Conservation (phyloP, 1,140 invertebrate species). For the Halyomorpha halys region DNA sequence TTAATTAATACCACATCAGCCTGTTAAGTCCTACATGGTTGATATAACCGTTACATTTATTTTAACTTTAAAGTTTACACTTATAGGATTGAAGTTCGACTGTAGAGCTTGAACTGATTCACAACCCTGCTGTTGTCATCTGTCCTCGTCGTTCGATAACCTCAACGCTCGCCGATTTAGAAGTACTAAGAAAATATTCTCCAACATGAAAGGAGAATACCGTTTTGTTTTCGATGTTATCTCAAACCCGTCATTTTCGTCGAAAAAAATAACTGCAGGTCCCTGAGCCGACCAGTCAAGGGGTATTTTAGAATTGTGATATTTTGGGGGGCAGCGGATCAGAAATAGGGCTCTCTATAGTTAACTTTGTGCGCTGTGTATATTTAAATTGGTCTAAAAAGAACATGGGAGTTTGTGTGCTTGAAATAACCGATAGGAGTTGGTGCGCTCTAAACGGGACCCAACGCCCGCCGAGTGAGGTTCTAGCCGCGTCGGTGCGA, state of each 20-base stretch:
- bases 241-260: neutral
- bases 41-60: too few species aligned
- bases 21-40: too few species aligned
- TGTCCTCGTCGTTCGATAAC: too few species aligned
- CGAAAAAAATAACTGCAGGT: constrained; percentile 4
- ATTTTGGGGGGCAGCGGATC: constrained; percentile 28
- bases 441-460: constrained; percentile 19
- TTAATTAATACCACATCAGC: too few species aligned
- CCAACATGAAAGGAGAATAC: too few species aligned
- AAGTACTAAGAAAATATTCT: too few species aligned
- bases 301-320: constrained; percentile 30
- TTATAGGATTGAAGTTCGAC: too few species aligned
- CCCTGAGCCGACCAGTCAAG: constrained; percentile 10
- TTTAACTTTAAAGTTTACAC: too few species aligned
- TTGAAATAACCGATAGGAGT: constrained; percentile 27
- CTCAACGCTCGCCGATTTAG: too few species aligned
- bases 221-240: too few species aligned
- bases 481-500: neutral
- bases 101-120: too few species aligned
- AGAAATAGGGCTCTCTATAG: constrained; percentile 30
- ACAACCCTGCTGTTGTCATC: too few species aligned
- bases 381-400: constrained; percentile 30
- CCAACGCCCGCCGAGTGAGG: constrained; percentile 1
- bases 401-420: constrained; percentile 24
- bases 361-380: constrained; percentile 29